A percentile compares a stretch with the other conserved stretches of the same genome.
phyloP scores from a whole-genome alignment of 1,140 invertebrate species.

The Riptortus pedestris region DNA sequence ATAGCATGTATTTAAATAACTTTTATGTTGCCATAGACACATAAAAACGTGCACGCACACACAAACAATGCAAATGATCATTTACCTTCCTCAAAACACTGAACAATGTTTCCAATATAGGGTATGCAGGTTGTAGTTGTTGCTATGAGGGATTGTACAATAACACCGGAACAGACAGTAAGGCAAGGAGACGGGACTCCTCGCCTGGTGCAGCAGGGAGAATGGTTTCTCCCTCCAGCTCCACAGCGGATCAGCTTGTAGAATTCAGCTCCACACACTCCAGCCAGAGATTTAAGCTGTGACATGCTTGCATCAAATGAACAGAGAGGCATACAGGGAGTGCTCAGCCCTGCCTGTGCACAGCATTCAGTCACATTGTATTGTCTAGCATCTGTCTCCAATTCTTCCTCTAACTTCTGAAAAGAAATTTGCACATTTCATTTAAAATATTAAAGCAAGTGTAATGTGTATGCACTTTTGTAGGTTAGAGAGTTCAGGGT shows the following conservation, averaged over 20 bases:
- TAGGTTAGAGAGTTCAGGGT: no score
- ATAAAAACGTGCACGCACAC: no score
- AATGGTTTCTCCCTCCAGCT: slow-evolving; percentile 47
- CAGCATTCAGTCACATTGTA: slow-evolving; percentile 75
- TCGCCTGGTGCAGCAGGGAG: slow-evolving; percentile 56
- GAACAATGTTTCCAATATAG: slow-evolving; percentile 70
- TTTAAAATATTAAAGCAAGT: not conserved
- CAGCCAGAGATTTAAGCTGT: slow-evolving; percentile 54
- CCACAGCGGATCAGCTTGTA: slow-evolving; percentile 48
- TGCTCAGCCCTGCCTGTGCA: slow-evolving; percentile 52
- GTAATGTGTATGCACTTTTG: no score
- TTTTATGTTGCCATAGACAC: no score
- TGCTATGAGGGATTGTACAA: slow-evolving; percentile 39
- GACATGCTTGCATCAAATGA: slow-evolving; percentile 69
- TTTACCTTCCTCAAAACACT: slow-evolving; percentile 73
- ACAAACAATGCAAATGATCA: no score
- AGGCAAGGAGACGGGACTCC: slow-evolving; percentile 60
- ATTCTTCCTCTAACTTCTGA: slow-evolving; percentile 45
- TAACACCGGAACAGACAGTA: slow-evolving; percentile 61
- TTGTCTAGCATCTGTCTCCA: slow-evolving; percentile 39
- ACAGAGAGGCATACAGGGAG: slow-evolving; percentile 67
- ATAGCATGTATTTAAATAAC: no score
- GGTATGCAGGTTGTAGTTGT: slow-evolving; percentile 55
- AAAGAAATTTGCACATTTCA: not conserved
- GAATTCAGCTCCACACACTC: slow-evolving; percentile 52